phyloP scores from a whole-genome alignment of 2,113 vertebrate genomes.

The Rynchops niger region DNA sequence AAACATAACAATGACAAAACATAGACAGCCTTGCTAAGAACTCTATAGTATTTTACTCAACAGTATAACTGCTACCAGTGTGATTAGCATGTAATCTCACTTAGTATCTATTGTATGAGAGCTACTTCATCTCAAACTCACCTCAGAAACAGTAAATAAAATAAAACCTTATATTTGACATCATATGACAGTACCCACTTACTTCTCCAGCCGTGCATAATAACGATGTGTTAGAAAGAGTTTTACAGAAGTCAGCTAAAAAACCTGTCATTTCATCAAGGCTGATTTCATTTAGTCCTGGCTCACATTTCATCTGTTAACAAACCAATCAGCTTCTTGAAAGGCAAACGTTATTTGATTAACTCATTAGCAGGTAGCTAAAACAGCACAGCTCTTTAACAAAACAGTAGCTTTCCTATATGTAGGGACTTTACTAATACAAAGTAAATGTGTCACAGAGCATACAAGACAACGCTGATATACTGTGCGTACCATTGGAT shows the following conservation, averaged over 20 bases:
- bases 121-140: neutral
- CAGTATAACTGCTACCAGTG: neutral
- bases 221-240: neutral
- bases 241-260: neutral
- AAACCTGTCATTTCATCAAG: neutral
- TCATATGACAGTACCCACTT: neutral
- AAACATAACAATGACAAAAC: neutral
- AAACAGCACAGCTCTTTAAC: neutral
- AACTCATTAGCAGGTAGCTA: neutral
- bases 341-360: neutral
- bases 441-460: neutral
- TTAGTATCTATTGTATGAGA: neutral
- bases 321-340: neutral
- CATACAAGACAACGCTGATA: neutral
- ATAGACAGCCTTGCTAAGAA: neutral
- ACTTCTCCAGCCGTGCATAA: neutral
- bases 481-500: slow-evolving; percentile 83
- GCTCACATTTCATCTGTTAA: neutral
- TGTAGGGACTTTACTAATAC: neutral
- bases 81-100: neutral
- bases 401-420: neutral
- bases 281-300: neutral
- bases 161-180: neutral
- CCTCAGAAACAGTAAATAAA: neutral
- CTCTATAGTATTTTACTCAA: neutral